Conservation (phyloP, 2,113 vertebrate species). For the Hippoglossus stenolepis region DNA sequence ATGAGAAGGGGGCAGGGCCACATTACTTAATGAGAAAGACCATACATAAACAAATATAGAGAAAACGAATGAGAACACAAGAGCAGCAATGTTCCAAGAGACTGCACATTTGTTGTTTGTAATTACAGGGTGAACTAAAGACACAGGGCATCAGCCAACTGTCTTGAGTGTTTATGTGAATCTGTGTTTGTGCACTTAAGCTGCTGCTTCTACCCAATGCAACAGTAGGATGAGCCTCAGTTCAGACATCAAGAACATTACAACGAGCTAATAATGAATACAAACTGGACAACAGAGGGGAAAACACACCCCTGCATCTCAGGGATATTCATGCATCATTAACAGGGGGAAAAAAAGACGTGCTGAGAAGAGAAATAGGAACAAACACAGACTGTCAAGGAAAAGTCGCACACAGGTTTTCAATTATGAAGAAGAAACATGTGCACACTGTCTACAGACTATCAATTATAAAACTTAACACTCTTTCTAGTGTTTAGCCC, state of each 20-base stretch:
- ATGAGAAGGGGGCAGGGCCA: not conserved
- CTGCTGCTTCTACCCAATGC: constrained; percentile 1
- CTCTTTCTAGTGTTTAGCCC: not conserved
- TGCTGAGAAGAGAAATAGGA: not conserved
- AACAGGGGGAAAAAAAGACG: not conserved
- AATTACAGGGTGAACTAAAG: constrained; percentile 67
- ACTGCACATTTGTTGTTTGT: not conserved
- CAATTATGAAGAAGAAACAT: not conserved
- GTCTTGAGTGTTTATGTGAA: constrained; percentile 3
- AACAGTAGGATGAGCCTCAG: not conserved
- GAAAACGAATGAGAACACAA: constrained; percentile 10
- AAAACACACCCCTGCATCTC: not conserved
- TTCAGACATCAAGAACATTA: not conserved
- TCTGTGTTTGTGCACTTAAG: constrained; percentile 18
- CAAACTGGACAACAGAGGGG: not conserved
- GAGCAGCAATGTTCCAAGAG: constrained; percentile 65
- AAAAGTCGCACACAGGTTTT: not conserved
- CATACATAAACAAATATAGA: constrained; percentile 42
- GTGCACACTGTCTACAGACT: not conserved
- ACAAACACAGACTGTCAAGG: not conserved
- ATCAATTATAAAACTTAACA: not conserved
- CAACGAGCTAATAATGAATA: constrained; percentile 4
- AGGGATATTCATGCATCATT: constrained; percentile 7
- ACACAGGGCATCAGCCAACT: constrained; percentile 2
- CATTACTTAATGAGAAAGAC: constrained; percentile 31